Conservation (phyloP, 2,888 invertebrate genomes). For the Drosophila nr. perissopoda region DNA sequence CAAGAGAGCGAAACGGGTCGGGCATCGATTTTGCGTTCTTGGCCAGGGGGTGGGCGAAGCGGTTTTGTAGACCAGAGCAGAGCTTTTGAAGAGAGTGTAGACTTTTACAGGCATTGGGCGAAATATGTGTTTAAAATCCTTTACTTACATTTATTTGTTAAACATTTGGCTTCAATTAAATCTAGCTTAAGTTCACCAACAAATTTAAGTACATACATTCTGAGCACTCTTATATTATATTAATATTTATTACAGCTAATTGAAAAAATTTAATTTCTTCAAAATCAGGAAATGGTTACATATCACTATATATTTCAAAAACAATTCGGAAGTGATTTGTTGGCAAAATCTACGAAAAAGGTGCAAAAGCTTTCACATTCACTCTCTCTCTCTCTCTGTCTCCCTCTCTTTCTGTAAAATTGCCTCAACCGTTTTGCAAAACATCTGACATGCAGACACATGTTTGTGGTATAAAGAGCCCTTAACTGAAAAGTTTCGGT, state of each 20-base stretch:
- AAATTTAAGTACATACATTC: neutral
- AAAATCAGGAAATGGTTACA: too few species aligned
- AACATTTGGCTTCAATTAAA: neutral
- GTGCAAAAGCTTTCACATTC: neutral
- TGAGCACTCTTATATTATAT: neutral
- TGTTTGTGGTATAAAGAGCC: conserved; percentile 44
- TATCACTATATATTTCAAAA: neutral
- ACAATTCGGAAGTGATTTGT: neutral
- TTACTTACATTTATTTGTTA: neutral
- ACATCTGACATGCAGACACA: conserved; percentile 70
- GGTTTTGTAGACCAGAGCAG: conserved; percentile 9
- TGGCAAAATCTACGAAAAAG: neutral
- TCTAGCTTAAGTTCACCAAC: neutral
- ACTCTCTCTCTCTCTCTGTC: too few species aligned
- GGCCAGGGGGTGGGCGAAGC: conserved; percentile 34
- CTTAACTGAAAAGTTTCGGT: conserved; percentile 43
- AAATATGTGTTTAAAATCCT: conserved; percentile 11
- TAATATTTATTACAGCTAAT: neutral
- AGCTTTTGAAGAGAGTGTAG: conserved; percentile 68
- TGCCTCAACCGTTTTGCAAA: conserved; percentile 24
- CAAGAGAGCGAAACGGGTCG: conserved; percentile 69
- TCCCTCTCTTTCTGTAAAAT: neutral
- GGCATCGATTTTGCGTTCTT: conserved; percentile 68
- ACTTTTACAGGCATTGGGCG: conserved; percentile 36
- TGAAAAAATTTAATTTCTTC: neutral